Conservation (phyloP, 2,888 invertebrate species). For the Nemoura dubitans region DNA sequence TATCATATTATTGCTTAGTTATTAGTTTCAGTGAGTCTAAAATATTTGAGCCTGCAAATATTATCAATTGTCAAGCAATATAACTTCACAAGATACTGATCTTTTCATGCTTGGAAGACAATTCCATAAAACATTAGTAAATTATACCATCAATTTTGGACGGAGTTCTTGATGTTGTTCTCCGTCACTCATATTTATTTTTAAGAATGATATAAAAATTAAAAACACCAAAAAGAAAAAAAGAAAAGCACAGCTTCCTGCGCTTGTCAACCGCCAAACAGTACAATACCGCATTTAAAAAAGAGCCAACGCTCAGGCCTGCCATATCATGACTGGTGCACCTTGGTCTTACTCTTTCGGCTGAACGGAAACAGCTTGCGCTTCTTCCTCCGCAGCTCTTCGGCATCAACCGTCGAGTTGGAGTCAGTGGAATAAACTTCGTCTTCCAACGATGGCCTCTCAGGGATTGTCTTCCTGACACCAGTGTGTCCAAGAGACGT, state of each 20-base stretch:
- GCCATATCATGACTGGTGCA: conserved; percentile 46
- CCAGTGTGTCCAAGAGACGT: conserved; percentile 53
- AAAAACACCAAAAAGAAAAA: not conserved
- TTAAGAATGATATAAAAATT: not conserved
- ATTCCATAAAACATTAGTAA: not conserved
- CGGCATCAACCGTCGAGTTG: conserved; percentile 62
- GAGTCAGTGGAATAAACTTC: conserved; percentile 76
- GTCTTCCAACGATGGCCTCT: conserved; percentile 66
- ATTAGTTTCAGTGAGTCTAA: not conserved
- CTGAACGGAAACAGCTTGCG: conserved; percentile 50
- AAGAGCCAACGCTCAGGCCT: not conserved
- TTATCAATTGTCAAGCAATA: not conserved
- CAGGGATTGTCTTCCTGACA: not conserved
- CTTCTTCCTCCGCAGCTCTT: conserved; percentile 50
- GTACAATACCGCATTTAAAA: not conserved
- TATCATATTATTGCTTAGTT: not conserved
- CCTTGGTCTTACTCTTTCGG: conserved; percentile 47
- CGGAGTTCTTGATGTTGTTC: not conserved
- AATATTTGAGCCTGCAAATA: conserved; percentile 12
- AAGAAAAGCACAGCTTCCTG: not conserved
- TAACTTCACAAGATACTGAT: not conserved
- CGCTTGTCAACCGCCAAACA: not conserved
- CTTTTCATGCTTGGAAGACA: not conserved
- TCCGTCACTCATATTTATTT: not conserved
- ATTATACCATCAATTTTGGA: not conserved